A percentile compares a stretch with the other conserved stretches of the same genome.
These are phyloP conservation scores for Myotis lucifugus DNA, from an alignment of 2,113 vertebrate species.

Conservation along the genomic window DNA sequence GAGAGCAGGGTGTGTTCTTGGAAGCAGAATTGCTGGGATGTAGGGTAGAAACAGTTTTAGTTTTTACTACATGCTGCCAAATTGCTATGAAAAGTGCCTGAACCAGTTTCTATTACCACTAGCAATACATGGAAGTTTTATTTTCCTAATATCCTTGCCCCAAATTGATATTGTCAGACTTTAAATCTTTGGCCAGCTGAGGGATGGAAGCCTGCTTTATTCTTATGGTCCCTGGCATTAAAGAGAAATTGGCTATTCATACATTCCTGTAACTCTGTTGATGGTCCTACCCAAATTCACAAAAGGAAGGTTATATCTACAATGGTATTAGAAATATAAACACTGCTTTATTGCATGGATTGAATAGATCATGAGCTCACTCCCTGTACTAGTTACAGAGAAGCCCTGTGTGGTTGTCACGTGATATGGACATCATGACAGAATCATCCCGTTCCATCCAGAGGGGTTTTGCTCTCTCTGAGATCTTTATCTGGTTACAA, in stretches of 20 bases:
- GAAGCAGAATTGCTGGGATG: not conserved
- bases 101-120: constrained; percentile 14
- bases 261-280: not conserved
- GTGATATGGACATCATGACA: not conserved
- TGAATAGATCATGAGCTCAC: not conserved
- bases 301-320: not conserved
- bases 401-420: not conserved
- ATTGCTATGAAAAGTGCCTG: constrained; percentile 24
- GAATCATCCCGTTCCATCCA: not conserved
- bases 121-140: not conserved
- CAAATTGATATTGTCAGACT: constrained; percentile 29
- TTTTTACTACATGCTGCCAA: constrained; percentile 31
- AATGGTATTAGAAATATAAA: not conserved
- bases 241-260: constrained; percentile 31
- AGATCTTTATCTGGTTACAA: not conserved
- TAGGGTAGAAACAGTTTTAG: not conserved
- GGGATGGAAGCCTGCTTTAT: not conserved
- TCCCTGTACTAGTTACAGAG: not conserved
- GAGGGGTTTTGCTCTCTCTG: not conserved
- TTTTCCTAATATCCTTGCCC: constrained; percentile 38
- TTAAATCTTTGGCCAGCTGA: constrained; percentile 10
- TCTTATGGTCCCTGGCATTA: constrained; percentile 24
- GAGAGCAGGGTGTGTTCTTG: not conserved
- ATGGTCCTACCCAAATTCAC: not conserved
- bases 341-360: not conserved